Conservation (phyloP, 2,888 invertebrate species). For the Drosophila yooni region DNA sequence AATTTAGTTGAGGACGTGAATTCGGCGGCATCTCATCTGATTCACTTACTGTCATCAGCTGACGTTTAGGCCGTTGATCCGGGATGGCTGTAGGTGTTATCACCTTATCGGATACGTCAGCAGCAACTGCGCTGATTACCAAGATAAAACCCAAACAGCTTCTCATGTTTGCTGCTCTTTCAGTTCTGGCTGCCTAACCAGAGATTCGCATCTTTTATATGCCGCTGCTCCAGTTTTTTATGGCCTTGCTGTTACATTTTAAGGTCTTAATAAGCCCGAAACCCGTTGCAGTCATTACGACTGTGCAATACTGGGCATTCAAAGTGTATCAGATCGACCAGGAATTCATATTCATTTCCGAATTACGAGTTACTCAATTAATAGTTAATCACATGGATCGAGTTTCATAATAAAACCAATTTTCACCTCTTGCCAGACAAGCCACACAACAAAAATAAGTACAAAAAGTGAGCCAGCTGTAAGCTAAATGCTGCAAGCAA, state of each 20-base stretch:
- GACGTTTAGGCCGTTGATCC: constrained; percentile 58
- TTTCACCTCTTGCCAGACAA: neutral
- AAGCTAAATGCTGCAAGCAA: neutral
- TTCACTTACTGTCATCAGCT: constrained; percentile 44
- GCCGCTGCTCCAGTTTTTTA: neutral
- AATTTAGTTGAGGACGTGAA: neutral
- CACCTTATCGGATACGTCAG: constrained; percentile 8
- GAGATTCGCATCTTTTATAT: constrained; percentile 21
- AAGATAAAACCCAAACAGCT: constrained; percentile 38
- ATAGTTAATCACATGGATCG: neutral
- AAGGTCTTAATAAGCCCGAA: constrained; percentile 26
- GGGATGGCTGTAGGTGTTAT: constrained; percentile 2
- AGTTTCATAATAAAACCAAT: neutral
- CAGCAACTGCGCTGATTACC: constrained; percentile 36
- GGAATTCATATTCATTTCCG: neutral
- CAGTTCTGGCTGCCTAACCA: constrained; percentile 7
- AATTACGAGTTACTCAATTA: neutral
- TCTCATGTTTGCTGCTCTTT: constrained; percentile 44
- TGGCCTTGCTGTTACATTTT: constrained; percentile 5
- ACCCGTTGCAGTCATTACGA: constrained; percentile 38
- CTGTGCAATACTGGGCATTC: neutral
- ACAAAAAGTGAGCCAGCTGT: neutral
- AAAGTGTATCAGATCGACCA: constrained; percentile 40
- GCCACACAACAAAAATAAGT: neutral
- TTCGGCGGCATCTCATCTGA: neutral